Evolutionary conservation across 2,888 invertebrate species (phyloP).

Genomic region (Mactromeris polynyma): DNA sequence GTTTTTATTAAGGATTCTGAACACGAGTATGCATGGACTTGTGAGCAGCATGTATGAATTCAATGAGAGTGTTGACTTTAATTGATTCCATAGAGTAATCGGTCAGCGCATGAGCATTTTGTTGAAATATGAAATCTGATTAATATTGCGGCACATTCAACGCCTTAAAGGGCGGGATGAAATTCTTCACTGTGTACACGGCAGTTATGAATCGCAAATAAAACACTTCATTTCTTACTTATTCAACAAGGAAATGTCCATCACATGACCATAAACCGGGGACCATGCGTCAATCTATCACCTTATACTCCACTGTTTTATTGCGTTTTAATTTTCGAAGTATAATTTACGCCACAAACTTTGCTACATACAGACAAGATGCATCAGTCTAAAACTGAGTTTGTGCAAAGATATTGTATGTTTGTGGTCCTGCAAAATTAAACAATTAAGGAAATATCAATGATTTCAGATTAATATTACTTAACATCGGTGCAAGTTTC

Average conservation of each 20-base stretch:
- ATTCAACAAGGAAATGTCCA: slow-evolving; percentile 2
- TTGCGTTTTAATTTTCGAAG: background rate
- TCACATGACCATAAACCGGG: background rate
- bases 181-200: background rate
- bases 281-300: background rate
- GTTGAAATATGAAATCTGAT: background rate
- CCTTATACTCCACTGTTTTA: background rate
- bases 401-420: too few species aligned
- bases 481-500: too few species aligned
- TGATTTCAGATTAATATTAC: too few species aligned
- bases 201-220: background rate
- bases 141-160: background rate
- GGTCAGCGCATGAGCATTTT: background rate
- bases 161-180: background rate
- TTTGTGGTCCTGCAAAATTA: too few species aligned
- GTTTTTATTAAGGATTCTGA: slow-evolving; percentile 45
- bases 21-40: slow-evolving; percentile 15
- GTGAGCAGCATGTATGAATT: background rate
- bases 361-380: background rate
- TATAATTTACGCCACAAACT: background rate
- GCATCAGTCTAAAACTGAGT: too few species aligned
- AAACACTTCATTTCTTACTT: background rate
- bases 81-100: background rate
- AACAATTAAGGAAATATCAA: too few species aligned
- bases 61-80: background rate